Evolutionary conservation across 2,888 invertebrate species (phyloP), one percentile per base, ranked within the genome.

Genomic region (Bhutanitis thaidina): DNA sequence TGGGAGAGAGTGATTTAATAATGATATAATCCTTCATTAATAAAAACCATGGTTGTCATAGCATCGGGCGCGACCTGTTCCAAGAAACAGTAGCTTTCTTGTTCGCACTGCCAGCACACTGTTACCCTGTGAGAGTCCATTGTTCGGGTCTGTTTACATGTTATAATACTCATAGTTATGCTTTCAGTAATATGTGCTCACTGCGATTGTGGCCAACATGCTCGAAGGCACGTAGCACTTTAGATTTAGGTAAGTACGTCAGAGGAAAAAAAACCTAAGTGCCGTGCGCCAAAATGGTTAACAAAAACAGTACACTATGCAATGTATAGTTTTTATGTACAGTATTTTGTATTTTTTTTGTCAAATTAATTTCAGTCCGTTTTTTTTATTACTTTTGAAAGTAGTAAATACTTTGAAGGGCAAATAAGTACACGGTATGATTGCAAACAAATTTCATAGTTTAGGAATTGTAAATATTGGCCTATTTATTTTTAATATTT

Each of bases 51-150:
- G 36, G n/a, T n/a, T n/a, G 34, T 34, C 12, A n/a, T 27, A 27
- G 27, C 38, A 7, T 15, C 5, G 14, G 40, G 44, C 53, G 55
- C 40, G 62, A 64, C 67, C 60, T 71, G 64, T 83, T 77, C 77
- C 57, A 52, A 73, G 80, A 80, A 82, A 85, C 82, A 82, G 80
- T 76, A 71, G 82, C 71, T 69, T 73, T 69, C 71, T 80, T 84
- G 78, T 83, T 71, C 64, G 57, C 53, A 53, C 56, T 55, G 57
- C 59, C 56, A 59, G 58, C 55, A 59, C 58, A 52, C 54, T 57
- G 56, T 58, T 54, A 47, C 57, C 57, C 46, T 75, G 62, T 64
- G 74, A 71, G 71, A 55, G 59, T 30, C 66, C 65, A 79, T 82
- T 82, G 82, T 82, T 80, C 64, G 59, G 30, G 37, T 50, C 54